These are phyloP conservation scores for Acrocephalus scirpaceus DNA, from an alignment of 2,797 vertebrate genomes.

Conservation along the genomic window DNA sequence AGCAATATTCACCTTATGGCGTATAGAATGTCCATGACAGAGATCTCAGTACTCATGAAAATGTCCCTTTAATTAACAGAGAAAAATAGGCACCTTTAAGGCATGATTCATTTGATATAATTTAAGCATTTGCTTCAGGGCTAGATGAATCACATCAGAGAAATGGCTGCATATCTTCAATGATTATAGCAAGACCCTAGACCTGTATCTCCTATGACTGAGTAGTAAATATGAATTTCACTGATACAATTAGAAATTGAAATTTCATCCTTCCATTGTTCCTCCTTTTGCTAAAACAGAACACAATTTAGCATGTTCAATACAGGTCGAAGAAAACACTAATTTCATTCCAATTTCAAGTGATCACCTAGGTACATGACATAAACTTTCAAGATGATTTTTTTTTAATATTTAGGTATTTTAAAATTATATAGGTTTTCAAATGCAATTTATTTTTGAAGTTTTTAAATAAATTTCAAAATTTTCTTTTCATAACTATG, in stretches of 20 bases:
- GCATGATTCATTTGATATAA: constrained; percentile 10
- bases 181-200: not conserved
- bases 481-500: not conserved
- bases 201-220: not conserved
- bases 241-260: not conserved
- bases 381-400: not conserved
- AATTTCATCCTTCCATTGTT: not conserved
- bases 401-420: not conserved
- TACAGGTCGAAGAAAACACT: not conserved
- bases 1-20: not conserved
- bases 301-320: not conserved
- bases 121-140: constrained; percentile 3
- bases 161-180: not conserved
- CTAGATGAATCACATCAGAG: constrained; percentile 11
- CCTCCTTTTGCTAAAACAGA: not conserved
- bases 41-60: not conserved
- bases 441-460: not conserved
- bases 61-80: not conserved
- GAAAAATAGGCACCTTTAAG: not conserved
- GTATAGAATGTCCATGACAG: not conserved
- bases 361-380: not conserved
- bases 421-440: not conserved
- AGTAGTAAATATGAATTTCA: not conserved
- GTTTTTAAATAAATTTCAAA: not conserved
- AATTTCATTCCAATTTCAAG: not conserved